A percentile compares a stretch with the other conserved stretches of the same genome.
Conservation (phyloP, 2,113 vertebrate genomes). For the Pangasianodon gigas region DNA sequence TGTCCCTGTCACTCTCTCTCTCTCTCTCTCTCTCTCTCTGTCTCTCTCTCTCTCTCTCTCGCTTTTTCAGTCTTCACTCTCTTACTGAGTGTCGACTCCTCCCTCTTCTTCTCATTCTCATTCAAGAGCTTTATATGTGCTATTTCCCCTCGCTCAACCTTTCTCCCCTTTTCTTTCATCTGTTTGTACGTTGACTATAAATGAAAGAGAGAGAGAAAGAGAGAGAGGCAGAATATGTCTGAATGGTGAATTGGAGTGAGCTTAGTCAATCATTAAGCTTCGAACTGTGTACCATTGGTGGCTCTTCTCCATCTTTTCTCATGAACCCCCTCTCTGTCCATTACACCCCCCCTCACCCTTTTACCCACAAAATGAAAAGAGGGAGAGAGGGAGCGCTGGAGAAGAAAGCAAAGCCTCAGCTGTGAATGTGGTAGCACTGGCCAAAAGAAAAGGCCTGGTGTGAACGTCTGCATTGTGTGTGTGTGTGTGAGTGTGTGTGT, state of each 20-base stretch:
- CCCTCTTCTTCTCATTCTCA: background rate
- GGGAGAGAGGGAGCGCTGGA: constrained; percentile 59
- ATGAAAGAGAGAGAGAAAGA: background rate
- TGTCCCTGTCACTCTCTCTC: constrained; percentile 6
- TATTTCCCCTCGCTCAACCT: background rate
- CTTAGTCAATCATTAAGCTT: constrained; percentile 63
- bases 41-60: background rate
- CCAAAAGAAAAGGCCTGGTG: constrained; percentile 83
- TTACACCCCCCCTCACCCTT: constrained; percentile 41
- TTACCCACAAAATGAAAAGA: constrained; percentile 61
- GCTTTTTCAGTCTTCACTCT: background rate
- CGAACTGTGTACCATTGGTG: constrained; percentile 55
- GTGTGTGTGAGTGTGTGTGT: constrained; percentile 65
- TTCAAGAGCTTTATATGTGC: background rate
- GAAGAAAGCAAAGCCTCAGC: constrained; percentile 72
- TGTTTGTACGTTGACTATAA: background rate
- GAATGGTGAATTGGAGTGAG: constrained; percentile 51
- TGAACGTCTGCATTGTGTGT: constrained; percentile 71
- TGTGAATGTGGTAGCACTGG: constrained; percentile 73
- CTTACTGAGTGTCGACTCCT: background rate
- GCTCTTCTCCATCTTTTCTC: constrained; percentile 38
- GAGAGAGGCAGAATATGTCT: constrained; percentile 6
- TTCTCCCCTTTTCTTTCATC: background rate
- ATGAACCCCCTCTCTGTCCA: constrained; percentile 33
- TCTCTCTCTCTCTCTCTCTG: background rate